A percentile compares a stretch with the other conserved stretches of the same genome.
phyloP scores from a whole-genome alignment of 2,888 invertebrate genomes.

The Iphiclides podalirius region DNA sequence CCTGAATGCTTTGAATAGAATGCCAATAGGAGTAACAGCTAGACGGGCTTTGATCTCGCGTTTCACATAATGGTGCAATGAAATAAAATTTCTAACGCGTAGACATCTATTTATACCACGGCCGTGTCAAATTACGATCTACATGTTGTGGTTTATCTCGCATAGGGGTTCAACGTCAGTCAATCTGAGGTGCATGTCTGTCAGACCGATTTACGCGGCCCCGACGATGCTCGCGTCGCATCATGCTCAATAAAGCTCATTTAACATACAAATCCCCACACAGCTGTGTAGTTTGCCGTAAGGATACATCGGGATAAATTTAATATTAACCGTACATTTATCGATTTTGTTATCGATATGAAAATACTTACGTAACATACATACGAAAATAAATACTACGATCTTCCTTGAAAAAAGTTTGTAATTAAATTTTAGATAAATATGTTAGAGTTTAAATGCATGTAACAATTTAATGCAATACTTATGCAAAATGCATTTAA shows the following conservation, averaged over 20 bases:
- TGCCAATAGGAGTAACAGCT: slow-evolving; percentile 19
- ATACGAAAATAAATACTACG: too few relatives aligned
- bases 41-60: slow-evolving; percentile 21
- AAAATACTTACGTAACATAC: too few relatives aligned
- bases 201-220: slow-evolving; percentile 68
- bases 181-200: slow-evolving; percentile 60
- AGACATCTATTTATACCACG: slow-evolving; percentile 22
- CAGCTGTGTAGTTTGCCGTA: too few relatives aligned
- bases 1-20: slow-evolving; percentile 23
- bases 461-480: too few relatives aligned
- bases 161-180: slow-evolving; percentile 61
- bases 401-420: too few relatives aligned
- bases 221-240: slow-evolving; percentile 43
- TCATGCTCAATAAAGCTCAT: slow-evolving; percentile 65
- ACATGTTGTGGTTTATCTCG: slow-evolving; percentile 49
- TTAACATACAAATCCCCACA: slow-evolving; percentile 55
- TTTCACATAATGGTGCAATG: slow-evolving; percentile 21
- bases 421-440: too few relatives aligned
- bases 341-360: too few relatives aligned
- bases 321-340: too few relatives aligned
- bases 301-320: slow-evolving; percentile 10
- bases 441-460: too few relatives aligned
- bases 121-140: slow-evolving; percentile 34
- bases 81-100: slow-evolving; percentile 20
- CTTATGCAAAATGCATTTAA: too few relatives aligned